Percentiles rank a stretch among this genome's conserved stretches.
Evolutionary conservation across 2,797 vertebrate species (phyloP).

Genomic region (Eupleurogrammus muticus): DNA sequence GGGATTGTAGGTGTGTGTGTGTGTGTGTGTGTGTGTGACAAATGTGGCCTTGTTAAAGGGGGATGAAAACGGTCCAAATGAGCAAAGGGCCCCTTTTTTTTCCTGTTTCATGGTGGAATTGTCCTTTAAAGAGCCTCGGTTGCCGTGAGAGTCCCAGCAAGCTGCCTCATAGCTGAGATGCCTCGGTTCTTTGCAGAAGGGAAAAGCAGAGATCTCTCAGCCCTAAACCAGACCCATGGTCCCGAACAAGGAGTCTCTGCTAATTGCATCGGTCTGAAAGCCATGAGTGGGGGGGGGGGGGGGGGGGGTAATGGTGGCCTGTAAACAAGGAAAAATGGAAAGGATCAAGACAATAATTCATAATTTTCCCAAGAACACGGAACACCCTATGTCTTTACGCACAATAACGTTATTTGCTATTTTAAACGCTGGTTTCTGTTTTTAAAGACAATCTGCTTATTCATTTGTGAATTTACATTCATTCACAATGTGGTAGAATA

Average conservation of each 20-base stretch:
- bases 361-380: constrained; percentile 15
- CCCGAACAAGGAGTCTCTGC: constrained; percentile 44
- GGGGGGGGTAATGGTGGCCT: constrained; percentile 30
- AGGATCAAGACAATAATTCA: constrained; percentile 24
- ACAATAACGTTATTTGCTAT: constrained; percentile 26
- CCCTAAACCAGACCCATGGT: constrained; percentile 47
- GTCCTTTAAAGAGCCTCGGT: constrained; percentile 6
- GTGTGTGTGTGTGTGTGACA: not conserved
- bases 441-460: not conserved
- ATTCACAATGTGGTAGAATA: not conserved
- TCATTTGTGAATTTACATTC: not conserved
- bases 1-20: not conserved
- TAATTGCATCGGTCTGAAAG: constrained; percentile 68
- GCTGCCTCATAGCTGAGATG: constrained; percentile 37
- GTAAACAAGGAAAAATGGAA: constrained; percentile 36
- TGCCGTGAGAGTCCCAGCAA: constrained; percentile 16
- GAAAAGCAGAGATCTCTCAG: constrained; percentile 42
- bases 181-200: constrained; percentile 40
- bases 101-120: not conserved
- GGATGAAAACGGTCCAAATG: not conserved
- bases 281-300: constrained; percentile 42
- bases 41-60: not conserved
- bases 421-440: constrained; percentile 4
- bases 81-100: not conserved
- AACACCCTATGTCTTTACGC: constrained; percentile 4